Evolutionary conservation across 2,888 invertebrate genomes (phyloP), one percentile per base, ranked within the genome.

Genomic region (Stenichneumon culpator): DNA sequence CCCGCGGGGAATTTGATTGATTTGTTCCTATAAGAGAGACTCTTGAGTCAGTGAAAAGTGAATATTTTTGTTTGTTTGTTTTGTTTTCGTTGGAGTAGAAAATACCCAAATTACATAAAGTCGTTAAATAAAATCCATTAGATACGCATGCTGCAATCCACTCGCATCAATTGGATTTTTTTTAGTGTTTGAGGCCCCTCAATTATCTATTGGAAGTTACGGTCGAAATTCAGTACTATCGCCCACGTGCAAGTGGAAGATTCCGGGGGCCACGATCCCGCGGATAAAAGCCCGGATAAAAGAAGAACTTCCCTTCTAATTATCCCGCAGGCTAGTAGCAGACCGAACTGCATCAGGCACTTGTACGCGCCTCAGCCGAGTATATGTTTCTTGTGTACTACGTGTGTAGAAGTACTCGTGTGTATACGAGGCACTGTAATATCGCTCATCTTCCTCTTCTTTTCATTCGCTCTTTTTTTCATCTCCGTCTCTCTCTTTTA

Each of bases 241-340:
- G 22, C 57, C 57, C 22, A 44, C 80, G 70, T 52, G 44, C 60
- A 47, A 68, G 54, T 67, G 69, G 81, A 57, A 82, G 81, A 84
- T 84, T 81, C 73, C 73, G 72, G 78, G 68, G 84, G 57, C 79
- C 79, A 63, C 69, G 73, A 86, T 79, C 79, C 73, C 79, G 83
- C 82, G 80, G 84, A 72, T 72, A 47, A 47, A 47, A 47, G 39
- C 75, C 67, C 68, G 75, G 72, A 82, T 81, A 79, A 83, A 85
- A 86, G 86, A 73, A 86, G 86, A 90, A 89, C 81, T 87, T 89
- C 86, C 84, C 88, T 88, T 89, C 89, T 90, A 90, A 90, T 90
- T 90, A 90, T 90, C 89, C 87, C 82, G 83, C 84, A 83, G 88
- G 86, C 84, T 86, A 79, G 78, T 69, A 83, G 82, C 85, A 72